These are phyloP conservation scores for Rhinophrynus dorsalis DNA, from an alignment of 2,797 vertebrate genomes.

Conservation along the genomic window DNA sequence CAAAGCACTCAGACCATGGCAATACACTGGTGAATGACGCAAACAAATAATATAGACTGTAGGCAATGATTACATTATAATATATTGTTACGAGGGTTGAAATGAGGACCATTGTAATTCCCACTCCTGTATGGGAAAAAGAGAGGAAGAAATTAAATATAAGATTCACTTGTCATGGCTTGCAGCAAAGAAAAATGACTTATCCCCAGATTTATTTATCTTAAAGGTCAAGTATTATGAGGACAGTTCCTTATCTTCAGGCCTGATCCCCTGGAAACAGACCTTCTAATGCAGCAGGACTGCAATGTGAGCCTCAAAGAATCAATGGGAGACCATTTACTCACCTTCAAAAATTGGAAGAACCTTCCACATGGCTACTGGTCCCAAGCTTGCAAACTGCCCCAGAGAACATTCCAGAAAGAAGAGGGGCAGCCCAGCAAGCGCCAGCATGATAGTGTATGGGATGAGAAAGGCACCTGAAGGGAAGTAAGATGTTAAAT, in stretches of 20 bases:
- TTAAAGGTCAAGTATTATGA: too few species aligned
- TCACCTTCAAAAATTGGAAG: slow-evolving; percentile 76
- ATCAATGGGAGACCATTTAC: too few species aligned
- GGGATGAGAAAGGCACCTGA: slow-evolving; percentile 79
- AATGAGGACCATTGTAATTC: slow-evolving; percentile 83
- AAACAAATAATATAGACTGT: slow-evolving; percentile 92
- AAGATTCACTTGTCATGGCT: too few species aligned
- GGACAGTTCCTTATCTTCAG: too few species aligned
- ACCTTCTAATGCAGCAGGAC: too few species aligned
- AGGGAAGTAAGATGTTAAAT: slow-evolving; percentile 6
- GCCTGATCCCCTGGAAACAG: too few species aligned
- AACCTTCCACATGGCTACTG: slow-evolving; percentile 70
- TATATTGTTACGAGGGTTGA: slow-evolving; percentile 81
- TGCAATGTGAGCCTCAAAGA: too few species aligned
- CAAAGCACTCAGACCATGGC: slow-evolving; percentile 80
- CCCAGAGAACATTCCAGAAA: slow-evolving; percentile 78
- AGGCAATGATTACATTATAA: slow-evolving; percentile 91
- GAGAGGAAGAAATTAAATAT: neutral
- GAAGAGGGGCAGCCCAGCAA: slow-evolving; percentile 75
- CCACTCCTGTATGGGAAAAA: slow-evolving; percentile 75
- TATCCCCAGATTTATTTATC: too few species aligned
- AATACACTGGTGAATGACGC: slow-evolving; percentile 87
- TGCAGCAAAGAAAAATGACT: too few species aligned
- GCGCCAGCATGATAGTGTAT: slow-evolving; percentile 69
- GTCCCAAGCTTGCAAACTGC: slow-evolving; percentile 75